Evolutionary conservation across 1,140 invertebrate species (phyloP).

Genomic region (Cherax destructor): DNA sequence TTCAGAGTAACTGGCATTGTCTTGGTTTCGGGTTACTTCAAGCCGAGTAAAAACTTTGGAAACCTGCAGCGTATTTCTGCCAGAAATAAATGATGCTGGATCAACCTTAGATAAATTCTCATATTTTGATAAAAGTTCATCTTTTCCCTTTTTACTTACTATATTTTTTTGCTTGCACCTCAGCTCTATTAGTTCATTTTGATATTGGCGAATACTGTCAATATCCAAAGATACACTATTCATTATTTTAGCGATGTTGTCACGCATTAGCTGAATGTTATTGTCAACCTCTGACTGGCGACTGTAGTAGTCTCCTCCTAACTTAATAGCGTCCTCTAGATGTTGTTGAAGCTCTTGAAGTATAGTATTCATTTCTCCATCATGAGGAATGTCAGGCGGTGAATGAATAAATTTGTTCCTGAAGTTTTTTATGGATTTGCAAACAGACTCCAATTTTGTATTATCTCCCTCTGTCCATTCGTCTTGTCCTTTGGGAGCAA

Average conservation of each 20-base stretch:
- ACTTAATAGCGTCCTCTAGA: background rate
- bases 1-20: background rate
- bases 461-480: background rate
- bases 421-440: constrained; percentile 16
- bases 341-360: background rate
- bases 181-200: background rate
- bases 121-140: constrained; percentile 1
- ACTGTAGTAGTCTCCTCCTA: background rate
- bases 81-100: constrained; percentile 50
- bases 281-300: background rate
- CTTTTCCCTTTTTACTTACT: background rate
- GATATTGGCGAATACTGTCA: background rate
- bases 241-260: constrained; percentile 12
- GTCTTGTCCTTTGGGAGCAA: background rate
- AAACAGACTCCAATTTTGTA: constrained; percentile 12
- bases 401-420: constrained; percentile 13
- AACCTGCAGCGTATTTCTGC: constrained; percentile 27
- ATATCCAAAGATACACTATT: background rate
- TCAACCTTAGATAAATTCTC: constrained; percentile 38
- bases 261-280: background rate
- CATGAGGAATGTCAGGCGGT: background rate
- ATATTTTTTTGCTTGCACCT: background rate
- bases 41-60: constrained; percentile 26
- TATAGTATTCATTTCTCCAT: background rate
- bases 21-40: background rate